phyloP scores from a whole-genome alignment of 2,113 vertebrate genomes.

The Anoura caudifer region DNA sequence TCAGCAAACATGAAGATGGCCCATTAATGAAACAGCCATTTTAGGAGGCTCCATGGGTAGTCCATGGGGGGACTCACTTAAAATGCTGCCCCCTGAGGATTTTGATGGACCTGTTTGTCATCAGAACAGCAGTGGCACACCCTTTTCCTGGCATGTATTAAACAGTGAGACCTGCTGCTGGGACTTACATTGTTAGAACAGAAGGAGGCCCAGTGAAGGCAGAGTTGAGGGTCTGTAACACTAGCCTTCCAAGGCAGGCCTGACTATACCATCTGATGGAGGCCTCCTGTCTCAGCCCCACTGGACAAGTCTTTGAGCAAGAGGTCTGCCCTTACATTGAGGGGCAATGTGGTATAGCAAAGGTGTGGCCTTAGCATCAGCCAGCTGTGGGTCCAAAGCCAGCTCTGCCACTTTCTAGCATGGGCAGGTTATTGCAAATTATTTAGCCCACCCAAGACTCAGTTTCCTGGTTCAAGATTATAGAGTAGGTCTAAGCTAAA shows the following conservation, averaged over 20 bases:
- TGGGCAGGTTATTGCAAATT: not conserved
- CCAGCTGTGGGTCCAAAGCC: not conserved
- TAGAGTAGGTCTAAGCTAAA: not conserved
- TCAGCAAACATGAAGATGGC: slow-evolving; percentile 81
- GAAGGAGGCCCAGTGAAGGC: slow-evolving; percentile 33
- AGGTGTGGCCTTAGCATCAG: not conserved
- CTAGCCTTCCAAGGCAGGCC: not conserved
- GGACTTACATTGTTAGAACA: slow-evolving; percentile 49
- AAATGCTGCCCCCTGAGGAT: slow-evolving; percentile 66
- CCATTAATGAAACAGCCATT: slow-evolving; percentile 82
- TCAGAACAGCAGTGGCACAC: slow-evolving; percentile 53
- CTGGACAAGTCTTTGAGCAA: not conserved
- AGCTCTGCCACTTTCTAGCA: not conserved
- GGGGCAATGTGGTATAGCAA: accelerated
- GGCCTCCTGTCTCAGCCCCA: not conserved
- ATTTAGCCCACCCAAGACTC: not conserved
- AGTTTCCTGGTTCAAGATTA: not conserved
- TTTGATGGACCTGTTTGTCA: slow-evolving; percentile 66
- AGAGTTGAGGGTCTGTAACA: not conserved
- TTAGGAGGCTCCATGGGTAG: slow-evolving; percentile 61
- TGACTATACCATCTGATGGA: too few species aligned
- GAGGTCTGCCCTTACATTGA: not conserved
- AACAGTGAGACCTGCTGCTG: not conserved
- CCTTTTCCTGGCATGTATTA: slow-evolving; percentile 60
- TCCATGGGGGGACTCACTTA: slow-evolving; percentile 62